Evolutionary conservation across 1,140 invertebrate species (phyloP), one percentile per base, ranked within the genome.

Genomic region (Microplitis demolitor): DNA sequence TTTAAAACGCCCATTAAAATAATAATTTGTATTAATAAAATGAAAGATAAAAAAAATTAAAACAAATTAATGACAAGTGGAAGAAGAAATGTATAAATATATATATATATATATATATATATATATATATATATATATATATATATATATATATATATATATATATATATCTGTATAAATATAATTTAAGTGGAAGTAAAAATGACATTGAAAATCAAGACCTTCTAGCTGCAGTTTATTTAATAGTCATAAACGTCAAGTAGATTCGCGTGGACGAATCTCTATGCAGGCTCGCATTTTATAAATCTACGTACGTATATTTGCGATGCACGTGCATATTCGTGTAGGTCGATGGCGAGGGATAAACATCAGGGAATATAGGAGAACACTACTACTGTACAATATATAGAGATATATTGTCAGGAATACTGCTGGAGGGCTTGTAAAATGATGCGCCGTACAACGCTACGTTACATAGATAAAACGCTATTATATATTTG

Each of bases 131-230:
- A 24, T 13, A 37, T 24, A 24, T 24, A n/a, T 16, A 35, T 31
- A 14, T 13, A n/a, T n/a, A n/a, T n/a, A n/a, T n/a, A n/a, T n/a
- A n/a, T n/a, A 71, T 69, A 67, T 4, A 35, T 34, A 64, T 39
- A 60, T 11, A 61, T 39, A 16, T 16, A 35, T 31, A 14, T 13
- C 13, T 39, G 31, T n/a, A 37, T 33, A 24, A 35, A 37, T 24
- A 24, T 24, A n/a, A 33, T 64, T 50, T 5, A 16, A 64, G 39
- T 50, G 13, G n/a, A 16, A 35, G 50, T 14, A 53, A 45, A 67
- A 67, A 67, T 67, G 66, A 67, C 66, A 67, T 67, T 67, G 66
- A 67, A 67, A 67, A 67, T 67, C 8, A 67, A 67, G 66, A 53
- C 50, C 24, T 50, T 31, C 16, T 14, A 53, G 31, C 39, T 54